Conservation (phyloP, 2,113 vertebrate genomes). For the Tapirus terrestris region DNA sequence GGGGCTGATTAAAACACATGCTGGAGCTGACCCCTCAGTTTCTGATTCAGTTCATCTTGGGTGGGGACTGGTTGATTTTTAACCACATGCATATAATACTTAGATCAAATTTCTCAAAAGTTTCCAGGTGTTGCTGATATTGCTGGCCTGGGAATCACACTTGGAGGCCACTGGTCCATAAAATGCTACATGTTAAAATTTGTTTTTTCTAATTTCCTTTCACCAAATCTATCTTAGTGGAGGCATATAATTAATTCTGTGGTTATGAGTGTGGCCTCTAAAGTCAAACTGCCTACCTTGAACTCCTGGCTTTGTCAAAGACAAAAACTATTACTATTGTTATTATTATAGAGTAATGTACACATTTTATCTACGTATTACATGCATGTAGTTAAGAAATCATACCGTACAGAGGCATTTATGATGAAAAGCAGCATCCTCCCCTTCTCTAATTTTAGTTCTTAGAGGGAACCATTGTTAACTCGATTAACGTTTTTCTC, state of each 20-base stretch:
- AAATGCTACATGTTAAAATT: background rate
- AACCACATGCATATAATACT: background rate
- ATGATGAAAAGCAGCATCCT: background rate
- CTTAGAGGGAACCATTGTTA: background rate
- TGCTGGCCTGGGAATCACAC: background rate
- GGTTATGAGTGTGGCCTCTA: background rate
- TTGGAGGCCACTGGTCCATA: background rate
- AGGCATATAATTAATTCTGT: background rate
- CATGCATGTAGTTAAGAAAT: background rate
- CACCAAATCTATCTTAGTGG: background rate
- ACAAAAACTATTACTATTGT: background rate
- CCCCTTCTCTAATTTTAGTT: background rate
- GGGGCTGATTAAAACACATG: background rate
- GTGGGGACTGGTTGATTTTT: background rate
- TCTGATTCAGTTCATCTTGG: background rate
- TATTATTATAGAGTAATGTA: no score
- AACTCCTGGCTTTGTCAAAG: background rate
- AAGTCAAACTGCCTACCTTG: background rate
- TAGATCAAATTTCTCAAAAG: background rate
- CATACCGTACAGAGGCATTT: background rate
- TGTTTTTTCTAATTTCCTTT: background rate
- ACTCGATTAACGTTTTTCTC: background rate
- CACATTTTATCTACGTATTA: background rate
- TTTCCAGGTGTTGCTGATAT: background rate
- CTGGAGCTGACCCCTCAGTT: accelerated